Evolutionary conservation across 2,113 vertebrate species (phyloP).

Genomic region (Coturnix japonica): DNA sequence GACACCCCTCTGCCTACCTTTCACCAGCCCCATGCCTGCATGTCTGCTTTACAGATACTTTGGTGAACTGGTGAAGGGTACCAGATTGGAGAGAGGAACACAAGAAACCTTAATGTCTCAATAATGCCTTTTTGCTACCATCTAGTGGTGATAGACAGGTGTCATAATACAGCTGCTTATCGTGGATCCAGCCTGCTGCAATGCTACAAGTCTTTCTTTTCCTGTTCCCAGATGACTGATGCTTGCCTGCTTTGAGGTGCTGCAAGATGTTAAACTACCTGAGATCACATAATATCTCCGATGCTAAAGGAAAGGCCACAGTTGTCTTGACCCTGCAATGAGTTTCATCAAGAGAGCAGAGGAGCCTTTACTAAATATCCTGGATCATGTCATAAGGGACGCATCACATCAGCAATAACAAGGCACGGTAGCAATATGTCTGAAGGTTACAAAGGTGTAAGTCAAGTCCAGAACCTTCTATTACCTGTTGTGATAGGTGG

Average conservation of each 20-base stretch:
- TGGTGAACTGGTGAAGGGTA: accelerated
- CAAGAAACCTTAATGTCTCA: neutral
- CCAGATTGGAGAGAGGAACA: accelerated
- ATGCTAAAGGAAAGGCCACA: neutral
- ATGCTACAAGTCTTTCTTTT: neutral
- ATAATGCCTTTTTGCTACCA: conserved; percentile 32
- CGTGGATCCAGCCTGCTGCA: neutral
- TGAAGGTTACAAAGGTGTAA: neutral
- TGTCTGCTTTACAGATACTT: neutral
- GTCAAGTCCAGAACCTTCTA: neutral
- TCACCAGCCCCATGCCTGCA: neutral
- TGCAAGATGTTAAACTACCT: neutral
- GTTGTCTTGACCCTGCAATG: neutral
- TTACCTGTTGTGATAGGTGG: neutral
- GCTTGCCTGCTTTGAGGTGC: neutral
- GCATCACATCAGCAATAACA: neutral
- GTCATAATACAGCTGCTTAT: too few relatives aligned
- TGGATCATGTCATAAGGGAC: neutral
- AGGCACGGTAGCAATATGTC: neutral
- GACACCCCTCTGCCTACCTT: neutral
- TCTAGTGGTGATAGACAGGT: neutral
- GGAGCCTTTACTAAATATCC: neutral
- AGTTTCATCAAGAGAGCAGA: neutral
- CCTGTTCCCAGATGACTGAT: neutral
- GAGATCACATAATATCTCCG: neutral